Conservation (phyloP, 2,113 vertebrate species). For the Zapornia atra region DNA sequence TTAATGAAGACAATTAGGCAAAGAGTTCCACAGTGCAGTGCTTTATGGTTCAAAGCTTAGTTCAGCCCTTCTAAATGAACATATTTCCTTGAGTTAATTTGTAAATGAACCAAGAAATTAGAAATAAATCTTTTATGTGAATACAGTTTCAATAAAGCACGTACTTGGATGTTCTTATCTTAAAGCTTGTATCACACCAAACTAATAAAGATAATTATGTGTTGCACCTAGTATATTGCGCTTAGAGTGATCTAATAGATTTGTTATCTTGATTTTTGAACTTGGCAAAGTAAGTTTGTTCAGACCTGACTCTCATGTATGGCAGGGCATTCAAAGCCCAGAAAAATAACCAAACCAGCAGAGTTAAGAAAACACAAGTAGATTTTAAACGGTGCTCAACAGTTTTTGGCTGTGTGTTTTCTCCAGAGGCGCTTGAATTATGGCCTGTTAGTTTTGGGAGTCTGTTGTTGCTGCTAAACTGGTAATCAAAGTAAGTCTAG, state of each 20-base stretch:
- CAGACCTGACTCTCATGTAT: not conserved
- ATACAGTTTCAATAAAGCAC: not conserved
- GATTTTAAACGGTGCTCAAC: not conserved
- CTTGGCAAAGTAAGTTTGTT: not conserved
- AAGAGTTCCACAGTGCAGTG: not conserved
- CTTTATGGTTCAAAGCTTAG: not conserved
- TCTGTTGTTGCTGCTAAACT: not conserved
- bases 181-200: not conserved
- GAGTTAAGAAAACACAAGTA: not conserved
- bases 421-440: not conserved
- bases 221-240: not conserved
- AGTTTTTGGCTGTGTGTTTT: not conserved
- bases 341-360: not conserved
- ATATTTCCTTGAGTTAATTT: not conserved
- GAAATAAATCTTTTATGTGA: not conserved
- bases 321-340: not conserved
- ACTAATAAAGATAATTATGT: not conserved
- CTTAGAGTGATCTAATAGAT: not conserved
- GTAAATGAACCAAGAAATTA: conserved; percentile 22
- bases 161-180: not conserved
- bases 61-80: not conserved
- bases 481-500: not conserved
- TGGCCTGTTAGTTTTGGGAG: not conserved
- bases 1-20: not conserved
- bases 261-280: not conserved